Conservation (phyloP, 2,888 invertebrate genomes). For the Dorcus hopei region DNA sequence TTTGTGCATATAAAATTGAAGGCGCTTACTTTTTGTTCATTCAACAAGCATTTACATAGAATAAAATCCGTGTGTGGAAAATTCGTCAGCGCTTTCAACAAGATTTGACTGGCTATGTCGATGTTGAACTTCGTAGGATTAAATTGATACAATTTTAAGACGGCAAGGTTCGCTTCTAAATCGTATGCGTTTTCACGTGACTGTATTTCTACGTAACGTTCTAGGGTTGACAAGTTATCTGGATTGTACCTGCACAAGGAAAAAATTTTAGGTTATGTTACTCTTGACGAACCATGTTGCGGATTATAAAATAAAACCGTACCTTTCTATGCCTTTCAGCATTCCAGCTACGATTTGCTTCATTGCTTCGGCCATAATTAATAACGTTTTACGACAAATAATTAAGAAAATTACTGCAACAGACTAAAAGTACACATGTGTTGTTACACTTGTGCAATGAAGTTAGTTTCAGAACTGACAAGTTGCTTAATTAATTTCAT, state of each 20-base stretch:
- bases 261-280: not conserved
- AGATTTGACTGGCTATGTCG: conserved; percentile 82
- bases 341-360: conserved; percentile 81
- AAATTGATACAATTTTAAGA: conserved; percentile 95
- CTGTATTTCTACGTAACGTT: conserved; percentile 91
- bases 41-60: conserved; percentile 92
- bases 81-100: conserved; percentile 94
- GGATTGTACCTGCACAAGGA: conserved; percentile 82
- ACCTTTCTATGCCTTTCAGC: conserved; percentile 92
- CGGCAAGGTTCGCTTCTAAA: conserved; percentile 94
- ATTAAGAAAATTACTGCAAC: not conserved
- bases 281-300: too few relatives aligned
- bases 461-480: too few relatives aligned
- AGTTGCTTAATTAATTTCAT: too few relatives aligned
- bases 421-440: not conserved
- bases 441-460: too few relatives aligned
- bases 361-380: conserved; percentile 75
- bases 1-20: not conserved
- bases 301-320: conserved; percentile 25
- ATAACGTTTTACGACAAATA: not conserved
- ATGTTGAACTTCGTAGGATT: conserved; percentile 84
- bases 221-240: conserved; percentile 85
- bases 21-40: conserved; percentile 61
- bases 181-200: conserved; percentile 92
- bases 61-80: conserved; percentile 97